Percentiles rank a stretch among this genome's conserved stretches.
Conservation (phyloP, 2,797 vertebrate genomes). For the Glossophaga mutica region DNA sequence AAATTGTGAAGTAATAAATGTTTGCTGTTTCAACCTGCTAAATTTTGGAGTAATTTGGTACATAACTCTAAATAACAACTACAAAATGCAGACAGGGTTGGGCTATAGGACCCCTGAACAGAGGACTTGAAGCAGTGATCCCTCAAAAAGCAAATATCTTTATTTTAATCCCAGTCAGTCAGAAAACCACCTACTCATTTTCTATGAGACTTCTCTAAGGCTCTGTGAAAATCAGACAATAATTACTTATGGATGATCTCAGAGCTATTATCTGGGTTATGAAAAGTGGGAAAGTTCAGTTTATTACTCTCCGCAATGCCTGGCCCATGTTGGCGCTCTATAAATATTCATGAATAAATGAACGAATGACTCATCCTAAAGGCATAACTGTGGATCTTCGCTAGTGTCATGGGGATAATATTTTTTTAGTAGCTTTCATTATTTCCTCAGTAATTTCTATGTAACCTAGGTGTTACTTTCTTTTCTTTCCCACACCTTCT, state of each 20-base stretch:
- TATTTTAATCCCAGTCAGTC: neutral
- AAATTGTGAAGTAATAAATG: neutral
- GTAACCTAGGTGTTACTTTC: neutral
- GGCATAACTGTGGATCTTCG: neutral
- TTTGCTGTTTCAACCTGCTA: neutral
- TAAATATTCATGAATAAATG: neutral
- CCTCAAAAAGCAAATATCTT: neutral
- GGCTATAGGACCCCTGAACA: neutral
- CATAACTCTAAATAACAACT: neutral
- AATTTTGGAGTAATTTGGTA: neutral
- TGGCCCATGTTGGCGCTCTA: neutral
- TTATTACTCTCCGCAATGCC: neutral
- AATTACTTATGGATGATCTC: neutral
- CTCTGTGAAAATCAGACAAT: neutral
- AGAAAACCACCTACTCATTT: neutral
- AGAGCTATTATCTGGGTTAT: neutral
- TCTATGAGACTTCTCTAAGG: neutral
- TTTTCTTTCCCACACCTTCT: neutral
- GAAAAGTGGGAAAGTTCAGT: neutral
- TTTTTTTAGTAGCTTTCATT: neutral
- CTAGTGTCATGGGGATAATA: neutral
- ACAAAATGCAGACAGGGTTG: neutral
- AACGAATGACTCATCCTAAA: neutral
- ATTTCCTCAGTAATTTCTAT: neutral
- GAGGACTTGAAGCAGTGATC: neutral